A percentile compares a stretch with the other conserved stretches of the same genome.
Conservation (phyloP, 2,113 vertebrate species). For the Labrus mixtus region DNA sequence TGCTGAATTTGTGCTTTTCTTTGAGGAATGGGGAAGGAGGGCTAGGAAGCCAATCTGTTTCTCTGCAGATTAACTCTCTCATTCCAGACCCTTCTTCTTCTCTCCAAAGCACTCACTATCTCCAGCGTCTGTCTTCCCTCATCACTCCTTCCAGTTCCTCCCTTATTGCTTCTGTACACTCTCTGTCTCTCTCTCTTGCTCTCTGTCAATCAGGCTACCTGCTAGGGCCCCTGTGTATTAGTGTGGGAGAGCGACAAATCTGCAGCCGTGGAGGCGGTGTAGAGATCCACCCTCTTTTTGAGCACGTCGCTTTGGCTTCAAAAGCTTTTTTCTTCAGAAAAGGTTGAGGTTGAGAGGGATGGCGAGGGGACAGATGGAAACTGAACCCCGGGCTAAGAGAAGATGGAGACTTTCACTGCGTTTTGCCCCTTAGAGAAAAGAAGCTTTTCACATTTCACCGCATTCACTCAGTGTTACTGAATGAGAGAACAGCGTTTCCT, state of each 20-base stretch:
- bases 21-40: conserved; percentile 71
- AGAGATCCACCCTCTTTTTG: conserved; percentile 31
- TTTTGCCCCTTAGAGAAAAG: conserved; percentile 44
- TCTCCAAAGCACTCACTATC: conserved; percentile 70
- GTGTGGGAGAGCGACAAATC: conserved; percentile 62
- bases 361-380: conserved; percentile 2
- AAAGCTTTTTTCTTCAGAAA: conserved; percentile 39
- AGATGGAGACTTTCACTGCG: not conserved
- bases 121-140: conserved; percentile 49
- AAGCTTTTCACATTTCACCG: conserved; percentile 15
- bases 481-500: conserved; percentile 52
- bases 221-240: conserved; percentile 42
- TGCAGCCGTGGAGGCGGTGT: conserved; percentile 21
- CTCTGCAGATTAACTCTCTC: conserved; percentile 79
- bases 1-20: conserved; percentile 63
- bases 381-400: conserved; percentile 32
- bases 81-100: conserved; percentile 60
- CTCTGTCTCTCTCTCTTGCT: conserved; percentile 35
- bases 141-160: conserved; percentile 44
- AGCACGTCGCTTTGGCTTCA: conserved; percentile 30
- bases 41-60: conserved; percentile 71
- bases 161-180: conserved; percentile 48
- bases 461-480: conserved; percentile 40
- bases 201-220: conserved; percentile 67
- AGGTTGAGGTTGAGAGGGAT: not conserved